phyloP scores from a whole-genome alignment of 2,113 vertebrate species.

The Istiophorus platypterus region DNA sequence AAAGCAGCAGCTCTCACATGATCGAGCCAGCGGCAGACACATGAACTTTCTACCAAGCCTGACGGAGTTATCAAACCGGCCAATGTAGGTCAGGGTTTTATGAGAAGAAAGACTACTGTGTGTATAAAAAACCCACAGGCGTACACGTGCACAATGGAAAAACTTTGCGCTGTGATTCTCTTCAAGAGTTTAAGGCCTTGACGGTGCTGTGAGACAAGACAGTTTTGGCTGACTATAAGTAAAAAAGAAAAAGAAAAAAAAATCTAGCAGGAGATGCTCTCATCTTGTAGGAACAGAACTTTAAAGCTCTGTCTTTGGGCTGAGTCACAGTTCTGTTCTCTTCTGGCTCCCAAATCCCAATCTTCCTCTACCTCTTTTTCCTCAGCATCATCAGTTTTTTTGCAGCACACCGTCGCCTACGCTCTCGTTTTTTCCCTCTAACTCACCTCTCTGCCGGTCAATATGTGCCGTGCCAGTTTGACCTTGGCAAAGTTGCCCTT shows the following conservation, averaged over 20 bases:
- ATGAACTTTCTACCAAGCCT: slow-evolving; percentile 13
- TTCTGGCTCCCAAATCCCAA: background rate
- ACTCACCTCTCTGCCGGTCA: slow-evolving; percentile 91
- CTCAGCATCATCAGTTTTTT: background rate
- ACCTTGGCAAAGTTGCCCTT: slow-evolving; percentile 97
- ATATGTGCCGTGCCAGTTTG: slow-evolving; percentile 92
- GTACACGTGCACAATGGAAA: background rate
- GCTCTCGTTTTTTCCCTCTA: background rate
- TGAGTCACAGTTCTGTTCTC: slow-evolving; percentile 15
- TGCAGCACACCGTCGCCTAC: background rate
- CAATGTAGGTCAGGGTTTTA: slow-evolving; percentile 65
- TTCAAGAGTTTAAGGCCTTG: background rate
- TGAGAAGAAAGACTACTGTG: slow-evolving; percentile 40
- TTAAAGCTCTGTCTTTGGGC: slow-evolving; percentile 17
- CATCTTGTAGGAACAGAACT: background rate
- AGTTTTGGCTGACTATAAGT: background rate
- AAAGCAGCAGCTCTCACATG: slow-evolving; percentile 53
- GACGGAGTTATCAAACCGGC: slow-evolving; percentile 1
- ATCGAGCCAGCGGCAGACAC: slow-evolving; percentile 18
- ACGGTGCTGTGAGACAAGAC: background rate
- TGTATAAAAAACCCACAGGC: slow-evolving; percentile 13
- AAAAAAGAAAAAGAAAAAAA: too few relatives aligned
- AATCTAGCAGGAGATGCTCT: slow-evolving; percentile 3
- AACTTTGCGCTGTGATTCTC: background rate
- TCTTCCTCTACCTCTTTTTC: background rate